Conservation (phyloP, 64 coral and sea anemone genomes). For the Cladopsammia gracilis region DNA sequence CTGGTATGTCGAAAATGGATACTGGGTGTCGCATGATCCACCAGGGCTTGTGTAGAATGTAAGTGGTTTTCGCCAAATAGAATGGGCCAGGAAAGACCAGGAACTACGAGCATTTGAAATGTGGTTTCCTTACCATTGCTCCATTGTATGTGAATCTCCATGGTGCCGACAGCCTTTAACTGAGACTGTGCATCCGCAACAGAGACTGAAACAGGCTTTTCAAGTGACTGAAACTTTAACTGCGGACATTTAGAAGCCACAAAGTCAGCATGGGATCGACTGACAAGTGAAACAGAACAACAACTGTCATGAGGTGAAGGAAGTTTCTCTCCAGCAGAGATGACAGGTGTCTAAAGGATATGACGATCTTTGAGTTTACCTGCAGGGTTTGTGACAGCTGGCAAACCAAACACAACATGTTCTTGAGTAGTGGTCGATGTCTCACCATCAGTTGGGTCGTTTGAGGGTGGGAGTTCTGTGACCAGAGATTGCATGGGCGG, state of each 20-base stretch:
- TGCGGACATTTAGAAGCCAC: conserved; percentile 14
- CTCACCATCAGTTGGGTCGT: neutral
- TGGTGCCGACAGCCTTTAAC: neutral
- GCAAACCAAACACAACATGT: neutral
- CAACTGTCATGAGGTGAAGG: conserved; percentile 45
- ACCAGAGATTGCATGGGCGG: neutral
- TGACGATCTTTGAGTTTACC: conserved; percentile 20
- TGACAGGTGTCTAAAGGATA: conserved; percentile 42
- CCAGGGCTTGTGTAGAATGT: conserved; percentile 19
- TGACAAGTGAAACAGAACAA: conserved; percentile 57
- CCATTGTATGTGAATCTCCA: conserved; percentile 47
- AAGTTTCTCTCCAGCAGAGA: conserved; percentile 47
- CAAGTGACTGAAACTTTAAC: conserved; percentile 30
- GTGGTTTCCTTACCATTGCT: conserved; percentile 40
- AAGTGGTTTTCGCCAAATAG: conserved; percentile 60
- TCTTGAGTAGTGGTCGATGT: neutral
- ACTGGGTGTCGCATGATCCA: conserved; percentile 13
- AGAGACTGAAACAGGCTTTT: conserved; percentile 10
- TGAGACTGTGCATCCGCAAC: conserved; percentile 20
- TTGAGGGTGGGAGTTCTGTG: neutral
- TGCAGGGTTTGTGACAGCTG: neutral
- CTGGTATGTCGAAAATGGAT: conserved; percentile 27
- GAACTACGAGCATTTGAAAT: conserved; percentile 60
- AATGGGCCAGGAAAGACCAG: conserved; percentile 52
- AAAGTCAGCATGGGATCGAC: conserved; percentile 20